Conservation (phyloP, 64 coral and sea anemone genomes). For the Actinia equina region DNA sequence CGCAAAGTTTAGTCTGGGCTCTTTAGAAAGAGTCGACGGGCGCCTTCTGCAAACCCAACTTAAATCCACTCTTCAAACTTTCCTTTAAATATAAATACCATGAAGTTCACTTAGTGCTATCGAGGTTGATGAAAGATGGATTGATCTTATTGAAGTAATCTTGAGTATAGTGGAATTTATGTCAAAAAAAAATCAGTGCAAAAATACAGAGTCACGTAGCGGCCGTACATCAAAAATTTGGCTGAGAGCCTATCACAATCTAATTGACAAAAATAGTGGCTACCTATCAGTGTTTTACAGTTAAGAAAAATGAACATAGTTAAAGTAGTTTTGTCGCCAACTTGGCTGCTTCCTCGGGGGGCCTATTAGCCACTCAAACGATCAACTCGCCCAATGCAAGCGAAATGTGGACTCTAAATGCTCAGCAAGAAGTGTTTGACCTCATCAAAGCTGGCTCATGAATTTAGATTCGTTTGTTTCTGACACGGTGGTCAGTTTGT, state of each 20-base stretch:
- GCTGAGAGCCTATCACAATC: background rate
- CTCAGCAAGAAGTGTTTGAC: background rate
- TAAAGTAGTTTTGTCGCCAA: background rate
- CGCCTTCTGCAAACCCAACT: background rate
- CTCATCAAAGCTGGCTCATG: background rate
- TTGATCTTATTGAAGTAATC: background rate
- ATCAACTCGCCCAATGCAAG: background rate
- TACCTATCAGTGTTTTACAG: background rate
- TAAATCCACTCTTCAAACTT: background rate
- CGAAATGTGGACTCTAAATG: background rate
- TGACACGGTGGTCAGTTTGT: background rate
- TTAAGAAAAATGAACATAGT: background rate
- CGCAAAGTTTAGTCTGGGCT: background rate
- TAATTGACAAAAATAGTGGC: constrained; percentile 1
- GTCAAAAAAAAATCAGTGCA: too few relatives aligned
- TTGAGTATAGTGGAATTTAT: background rate
- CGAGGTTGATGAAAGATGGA: background rate
- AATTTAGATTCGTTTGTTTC: background rate
- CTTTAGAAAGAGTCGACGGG: background rate
- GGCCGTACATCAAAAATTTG: too few relatives aligned
- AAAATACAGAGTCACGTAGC: too few relatives aligned
- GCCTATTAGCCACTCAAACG: background rate
- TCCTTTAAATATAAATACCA: background rate
- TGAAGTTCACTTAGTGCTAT: background rate
- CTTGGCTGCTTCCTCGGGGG: constrained; percentile 2